Evolutionary conservation across 1,140 invertebrate species (phyloP).

Genomic region (Drosophila ananassae): DNA sequence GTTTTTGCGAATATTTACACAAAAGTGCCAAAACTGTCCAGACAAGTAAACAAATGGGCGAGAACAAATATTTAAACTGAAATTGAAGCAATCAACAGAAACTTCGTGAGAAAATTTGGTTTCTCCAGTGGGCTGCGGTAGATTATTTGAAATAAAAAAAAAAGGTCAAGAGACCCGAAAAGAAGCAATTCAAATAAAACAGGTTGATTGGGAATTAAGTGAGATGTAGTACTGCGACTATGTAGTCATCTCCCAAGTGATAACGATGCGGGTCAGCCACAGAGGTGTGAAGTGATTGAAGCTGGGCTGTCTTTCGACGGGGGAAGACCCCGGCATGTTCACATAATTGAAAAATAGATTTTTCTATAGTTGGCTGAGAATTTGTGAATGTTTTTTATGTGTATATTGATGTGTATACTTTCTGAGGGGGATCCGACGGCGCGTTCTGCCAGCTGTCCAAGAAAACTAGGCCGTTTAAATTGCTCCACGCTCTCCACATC

Average conservation of each 20-base stretch:
- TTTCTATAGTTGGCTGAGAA: constrained; percentile 32
- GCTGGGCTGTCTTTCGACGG: constrained; percentile 1
- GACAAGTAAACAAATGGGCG: constrained; percentile 23
- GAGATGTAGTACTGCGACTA: constrained; percentile 7
- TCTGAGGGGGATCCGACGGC: neutral
- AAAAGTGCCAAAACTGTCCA: constrained; percentile 17
- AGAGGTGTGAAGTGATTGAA: constrained; percentile 2
- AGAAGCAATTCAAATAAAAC: constrained; percentile 12
- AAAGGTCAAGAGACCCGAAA: constrained; percentile 35
- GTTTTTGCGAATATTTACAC: constrained; percentile 35
- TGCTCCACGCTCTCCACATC: constrained; percentile 43
- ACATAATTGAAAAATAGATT: constrained; percentile 51
- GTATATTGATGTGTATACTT: constrained; percentile 2
- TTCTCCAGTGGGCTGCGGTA: neutral
- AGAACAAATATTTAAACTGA: constrained; percentile 27
- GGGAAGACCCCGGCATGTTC: constrained; percentile 3
- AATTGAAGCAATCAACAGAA: constrained; percentile 32
- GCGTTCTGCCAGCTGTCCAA: constrained; percentile 54
- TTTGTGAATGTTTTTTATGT: constrained; percentile 38
- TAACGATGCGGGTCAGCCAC: constrained; percentile 1
- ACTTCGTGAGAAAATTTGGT: constrained; percentile 35
- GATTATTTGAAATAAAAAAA: constrained; percentile 18
- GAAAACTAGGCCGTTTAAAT: constrained; percentile 63
- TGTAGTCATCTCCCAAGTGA: neutral
- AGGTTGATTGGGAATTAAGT: constrained; percentile 26